Evolutionary conservation across 2,888 invertebrate genomes (phyloP).

Genomic region (Crocallis elinguaria): DNA sequence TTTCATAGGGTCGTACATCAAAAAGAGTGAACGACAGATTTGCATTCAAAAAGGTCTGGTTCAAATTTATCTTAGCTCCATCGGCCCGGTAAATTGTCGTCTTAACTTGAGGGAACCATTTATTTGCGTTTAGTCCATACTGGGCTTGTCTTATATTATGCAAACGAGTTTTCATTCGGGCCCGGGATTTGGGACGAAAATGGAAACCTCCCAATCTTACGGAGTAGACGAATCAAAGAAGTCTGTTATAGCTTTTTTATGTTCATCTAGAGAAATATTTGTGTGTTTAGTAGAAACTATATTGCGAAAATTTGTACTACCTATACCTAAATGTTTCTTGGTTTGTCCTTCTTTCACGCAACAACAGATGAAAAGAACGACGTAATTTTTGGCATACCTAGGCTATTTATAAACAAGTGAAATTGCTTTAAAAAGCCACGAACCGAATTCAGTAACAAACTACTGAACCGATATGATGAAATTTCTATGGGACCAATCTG

Average conservation of each 20-base stretch:
- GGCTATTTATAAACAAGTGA: too few species aligned
- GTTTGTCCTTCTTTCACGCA: too few species aligned
- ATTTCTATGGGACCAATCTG: too few species aligned
- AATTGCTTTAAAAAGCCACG: too few species aligned
- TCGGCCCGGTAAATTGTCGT: constrained; percentile 76
- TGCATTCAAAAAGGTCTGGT: constrained; percentile 62
- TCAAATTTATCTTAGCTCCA: constrained; percentile 69
- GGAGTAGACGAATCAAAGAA: constrained; percentile 54
- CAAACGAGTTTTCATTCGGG: constrained; percentile 69
- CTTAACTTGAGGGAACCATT: constrained; percentile 73
- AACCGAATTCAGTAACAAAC: too few species aligned
- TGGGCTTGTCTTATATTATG: constrained; percentile 72
- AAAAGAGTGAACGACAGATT: constrained; percentile 57
- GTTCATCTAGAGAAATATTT: constrained; percentile 45
- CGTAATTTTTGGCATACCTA: too few species aligned
- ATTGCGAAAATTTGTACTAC: constrained; percentile 16
- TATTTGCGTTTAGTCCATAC: constrained; percentile 75
- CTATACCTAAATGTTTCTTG: too few species aligned
- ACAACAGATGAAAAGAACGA: too few species aligned
- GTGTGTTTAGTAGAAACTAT: constrained; percentile 40
- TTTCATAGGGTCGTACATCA: constrained; percentile 49
- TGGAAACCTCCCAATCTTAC: constrained; percentile 53
- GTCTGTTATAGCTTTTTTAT: constrained; percentile 51
- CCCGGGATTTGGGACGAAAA: constrained; percentile 53
- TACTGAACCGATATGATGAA: too few species aligned